Base-by-base conservation (phyloP, 2,888 invertebrate genomes). In the Ptycholaimellus sp. region DNA sequence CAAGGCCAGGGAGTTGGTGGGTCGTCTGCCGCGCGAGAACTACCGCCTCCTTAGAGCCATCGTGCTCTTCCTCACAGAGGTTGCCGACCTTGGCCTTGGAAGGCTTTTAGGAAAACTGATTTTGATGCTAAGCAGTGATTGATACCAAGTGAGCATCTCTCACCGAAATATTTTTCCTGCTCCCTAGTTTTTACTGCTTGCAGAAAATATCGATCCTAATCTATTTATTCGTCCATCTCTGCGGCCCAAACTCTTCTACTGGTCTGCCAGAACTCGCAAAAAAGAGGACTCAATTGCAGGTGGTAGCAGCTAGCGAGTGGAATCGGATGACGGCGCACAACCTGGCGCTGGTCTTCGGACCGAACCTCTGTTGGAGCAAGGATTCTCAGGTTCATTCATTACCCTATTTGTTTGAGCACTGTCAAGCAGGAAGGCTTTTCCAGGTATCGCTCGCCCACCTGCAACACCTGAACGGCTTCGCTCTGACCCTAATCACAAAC, bases 311-410 rank as follows among this genome's bases (percentile, higher is more conserved):
- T 59, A 76, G 78, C 47, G 70, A 76, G 41, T 64, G 71, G 36
- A 93, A 93, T 38, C 45, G 53, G 63, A 87, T 87, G 85, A 82
- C 82, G 57, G 76, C 81, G 34, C 71, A 78, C 49, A 79, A 79
- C 63, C 64, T 81, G 54, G 82, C 83, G 40, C 85, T 87, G 42
- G 82, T 87, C 44, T 87, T 87, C 62, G 85, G 85, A 0, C 87
- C 85, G 3, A 85, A 83, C 42, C 69, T 87, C 44, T 78, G 85
- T 40, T 70, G 82, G 46, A 74, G 79, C 11, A 78, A 51, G 2
- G 49, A 53, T 40, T 51, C 52, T 38, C 52, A 52, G 38, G 47
- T 49, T n/a, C n/a, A n/a, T n/a, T n/a, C 3, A n/a, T 11, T 19
- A 17, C 30, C 14, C 7, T 30, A 17, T 30, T 30, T 14, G 16